Percentiles rank a stretch among this genome's conserved stretches.
Conservation (phyloP, 1,140 invertebrate species). For the Aphaenogaster rudis region DNA sequence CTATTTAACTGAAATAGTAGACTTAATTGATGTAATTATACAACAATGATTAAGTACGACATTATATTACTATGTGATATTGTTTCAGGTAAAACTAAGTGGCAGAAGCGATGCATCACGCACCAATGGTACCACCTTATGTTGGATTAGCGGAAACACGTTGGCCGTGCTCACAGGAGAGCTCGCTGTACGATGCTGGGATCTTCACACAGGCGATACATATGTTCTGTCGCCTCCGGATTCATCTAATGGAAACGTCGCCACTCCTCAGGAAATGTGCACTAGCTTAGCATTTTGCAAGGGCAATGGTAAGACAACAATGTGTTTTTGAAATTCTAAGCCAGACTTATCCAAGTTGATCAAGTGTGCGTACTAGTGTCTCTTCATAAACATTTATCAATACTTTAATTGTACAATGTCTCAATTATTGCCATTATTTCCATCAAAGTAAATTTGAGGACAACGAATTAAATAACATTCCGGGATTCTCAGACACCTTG, state of each 20-base stretch:
- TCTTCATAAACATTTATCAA: background rate
- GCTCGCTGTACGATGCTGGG: conserved; percentile 95
- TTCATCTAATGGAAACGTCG: conserved; percentile 75
- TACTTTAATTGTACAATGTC: background rate
- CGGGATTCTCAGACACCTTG: conserved; percentile 85
- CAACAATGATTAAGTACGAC: background rate
- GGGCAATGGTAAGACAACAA: conserved; percentile 82
- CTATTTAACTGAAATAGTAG: background rate
- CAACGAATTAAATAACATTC: background rate
- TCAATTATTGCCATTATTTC: background rate
- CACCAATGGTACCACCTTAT: conserved; percentile 86
- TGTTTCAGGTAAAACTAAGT: conserved; percentile 91
- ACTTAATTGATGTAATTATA: background rate
- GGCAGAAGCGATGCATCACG: conserved; percentile 89
- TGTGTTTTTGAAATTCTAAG: conserved; percentile 3
- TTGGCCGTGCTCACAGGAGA: conserved; percentile 93
- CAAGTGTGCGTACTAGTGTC: background rate
- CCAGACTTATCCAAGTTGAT: conserved; percentile 15
- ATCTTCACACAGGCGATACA: conserved; percentile 97
- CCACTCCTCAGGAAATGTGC: conserved; percentile 83
- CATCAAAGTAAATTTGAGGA: background rate
- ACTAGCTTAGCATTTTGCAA: conserved; percentile 86
- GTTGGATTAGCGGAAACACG: conserved; percentile 91
- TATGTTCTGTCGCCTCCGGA: conserved; percentile 90
- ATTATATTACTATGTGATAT: conserved; percentile 23